Conservation (phyloP, 2,113 vertebrate genomes). For the Onychorhynchus coronatus region DNA sequence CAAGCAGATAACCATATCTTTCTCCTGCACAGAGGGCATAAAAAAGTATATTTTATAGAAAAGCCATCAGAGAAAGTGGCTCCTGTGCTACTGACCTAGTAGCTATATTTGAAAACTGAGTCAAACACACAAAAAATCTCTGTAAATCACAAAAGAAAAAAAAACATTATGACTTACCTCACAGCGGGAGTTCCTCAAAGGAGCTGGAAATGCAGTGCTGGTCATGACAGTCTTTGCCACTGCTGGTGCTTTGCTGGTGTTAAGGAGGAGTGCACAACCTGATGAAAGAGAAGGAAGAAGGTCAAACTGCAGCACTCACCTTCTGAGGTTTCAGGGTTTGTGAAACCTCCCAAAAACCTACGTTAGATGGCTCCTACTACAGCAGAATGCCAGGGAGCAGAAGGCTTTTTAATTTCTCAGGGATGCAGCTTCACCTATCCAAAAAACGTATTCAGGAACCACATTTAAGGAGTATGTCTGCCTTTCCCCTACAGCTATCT, state of each 20-base stretch:
- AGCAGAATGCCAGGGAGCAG: background rate
- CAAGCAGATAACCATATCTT: background rate
- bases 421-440: background rate
- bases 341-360: background rate
- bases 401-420: background rate
- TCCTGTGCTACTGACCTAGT: background rate
- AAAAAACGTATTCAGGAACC: background rate
- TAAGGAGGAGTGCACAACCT: slow-evolving; percentile 82
- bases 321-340: background rate
- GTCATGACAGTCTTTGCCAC: slow-evolving; percentile 75
- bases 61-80: background rate
- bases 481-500: background rate
- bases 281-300: background rate
- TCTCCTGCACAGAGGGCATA: background rate
- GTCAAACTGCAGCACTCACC: background rate
- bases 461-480: background rate
- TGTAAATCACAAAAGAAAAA: background rate
- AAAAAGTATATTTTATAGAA: background rate
- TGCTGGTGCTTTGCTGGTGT: slow-evolving; percentile 78
- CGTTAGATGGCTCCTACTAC: background rate
- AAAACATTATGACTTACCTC: slow-evolving; percentile 76
- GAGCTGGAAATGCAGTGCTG: slow-evolving; percentile 85
- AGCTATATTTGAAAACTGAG: background rate
- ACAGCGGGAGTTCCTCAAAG: slow-evolving; percentile 90
- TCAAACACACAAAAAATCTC: background rate